Percentiles rank a stretch among this genome's conserved stretches.
Evolutionary conservation across 2,888 invertebrate genomes (phyloP).

Genomic region (Rambutsinella grinnellia): DNA sequence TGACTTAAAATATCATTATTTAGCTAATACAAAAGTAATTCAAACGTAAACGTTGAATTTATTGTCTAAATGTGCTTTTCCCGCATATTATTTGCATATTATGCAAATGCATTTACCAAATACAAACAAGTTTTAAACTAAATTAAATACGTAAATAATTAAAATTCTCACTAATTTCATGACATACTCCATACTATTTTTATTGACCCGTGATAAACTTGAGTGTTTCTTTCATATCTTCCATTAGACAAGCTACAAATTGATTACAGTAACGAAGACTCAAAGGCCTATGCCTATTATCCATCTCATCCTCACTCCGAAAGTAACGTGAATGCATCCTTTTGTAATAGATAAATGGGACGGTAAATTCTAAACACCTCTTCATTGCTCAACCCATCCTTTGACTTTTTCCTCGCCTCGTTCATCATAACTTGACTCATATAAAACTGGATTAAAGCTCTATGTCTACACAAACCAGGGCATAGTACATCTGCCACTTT

Average conservation of each 20-base stretch:
- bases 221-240: conserved; percentile 52
- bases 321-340: conserved; percentile 51
- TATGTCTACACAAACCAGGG: conserved; percentile 52
- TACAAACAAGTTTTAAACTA: no score
- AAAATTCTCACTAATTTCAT: no score
- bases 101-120: no score
- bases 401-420: conserved; percentile 32
- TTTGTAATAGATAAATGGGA: conserved; percentile 53
- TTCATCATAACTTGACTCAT: conserved; percentile 52
- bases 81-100: no score
- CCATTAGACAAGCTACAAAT: conserved; percentile 54
- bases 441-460: conserved; percentile 55
- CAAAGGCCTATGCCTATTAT: conserved; percentile 30
- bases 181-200: no score
- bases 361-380: conserved; percentile 32
- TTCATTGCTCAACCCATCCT: conserved; percentile 2
- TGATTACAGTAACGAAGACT: conserved; percentile 45
- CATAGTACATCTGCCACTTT: conserved; percentile 36
- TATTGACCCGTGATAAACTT: no score
- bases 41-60: no score
- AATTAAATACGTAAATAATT: no score
- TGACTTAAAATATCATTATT: no score
- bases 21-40: no score
- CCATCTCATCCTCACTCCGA: conserved; percentile 53
- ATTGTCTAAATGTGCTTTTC: no score